Evolutionary conservation across 2,888 invertebrate genomes (phyloP), one percentile per base, ranked within the genome.

Genomic region (Thysanoteuthis rhombus): DNA sequence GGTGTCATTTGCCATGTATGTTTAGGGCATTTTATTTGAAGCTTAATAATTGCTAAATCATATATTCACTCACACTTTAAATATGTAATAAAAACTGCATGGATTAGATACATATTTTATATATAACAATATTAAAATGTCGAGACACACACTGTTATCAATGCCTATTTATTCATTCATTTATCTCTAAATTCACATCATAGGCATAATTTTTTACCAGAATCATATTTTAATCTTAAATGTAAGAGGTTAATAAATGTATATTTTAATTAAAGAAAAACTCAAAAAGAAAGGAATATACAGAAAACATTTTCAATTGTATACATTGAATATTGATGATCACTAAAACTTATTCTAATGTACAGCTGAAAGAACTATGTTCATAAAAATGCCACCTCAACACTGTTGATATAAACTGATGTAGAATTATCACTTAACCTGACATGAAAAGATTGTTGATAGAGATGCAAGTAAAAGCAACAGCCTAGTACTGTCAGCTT

Each of bases 401-500:
- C n/a, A 75, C n/a, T 75, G 75, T 75, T 75, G 75, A 75, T 75
- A 75, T 75, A 75, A 75, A 75, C n/a, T n/a, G n/a, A n/a, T 75
- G n/a, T 75, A 75, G n/a, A n/a, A 36, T n/a, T 75, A 75, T 75
- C 75, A 36, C 36, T 75, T n/a, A 75, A 75, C 16, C 75, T 75
- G 75, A 75, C 75, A 75, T 75, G n/a, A 75, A 36, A 75, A n/a
- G 75, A 75, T 75, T 75, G 75, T 36, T 75, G 75, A 75, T 75
- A 75, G 25, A 75, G 75, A 75, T 75, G 75, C 75, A n/a, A 75
- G 25, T n/a, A 75, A 36, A 75, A n/a, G 75, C 75, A 75, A 75
- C 75, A 75, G 75, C 19, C 75, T n/a, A n/a, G 12, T n/a, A 16
- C 75, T n/a, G 5, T 32, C 75, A 10, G 3, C 75, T 32, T n/a